A percentile compares a stretch with the other conserved stretches of the same genome.
phyloP scores from a whole-genome alignment of 2,797 vertebrate species.

The Linurgus olivaceus region DNA sequence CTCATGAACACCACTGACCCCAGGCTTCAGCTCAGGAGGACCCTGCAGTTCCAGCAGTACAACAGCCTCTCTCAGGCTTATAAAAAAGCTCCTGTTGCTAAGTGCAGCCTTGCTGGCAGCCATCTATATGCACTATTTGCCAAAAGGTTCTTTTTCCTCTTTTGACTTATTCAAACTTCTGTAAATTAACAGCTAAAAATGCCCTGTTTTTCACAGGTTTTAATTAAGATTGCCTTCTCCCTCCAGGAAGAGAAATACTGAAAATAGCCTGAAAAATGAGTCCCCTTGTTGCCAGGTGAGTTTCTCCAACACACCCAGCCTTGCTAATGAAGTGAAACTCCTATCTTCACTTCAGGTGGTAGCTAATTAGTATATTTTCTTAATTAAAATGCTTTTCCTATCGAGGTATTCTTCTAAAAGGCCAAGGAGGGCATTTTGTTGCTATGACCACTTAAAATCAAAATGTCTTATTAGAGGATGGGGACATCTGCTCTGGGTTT shows the following conservation, averaged over 20 bases:
- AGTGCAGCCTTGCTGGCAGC: constrained; percentile 24
- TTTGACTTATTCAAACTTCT: constrained; percentile 58
- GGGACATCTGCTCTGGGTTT: constrained; percentile 58
- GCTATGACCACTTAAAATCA: constrained; percentile 57
- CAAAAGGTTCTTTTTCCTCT: constrained; percentile 56
- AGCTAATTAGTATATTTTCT: constrained; percentile 64
- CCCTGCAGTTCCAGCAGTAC: not conserved
- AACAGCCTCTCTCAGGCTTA: not conserved
- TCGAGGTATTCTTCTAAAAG: constrained; percentile 37
- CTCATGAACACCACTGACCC: not conserved
- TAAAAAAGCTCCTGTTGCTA: constrained; percentile 43
- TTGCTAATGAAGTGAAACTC: constrained; percentile 61
- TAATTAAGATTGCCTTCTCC: constrained; percentile 65
- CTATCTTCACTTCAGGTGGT: constrained; percentile 56
- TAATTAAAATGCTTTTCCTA: constrained; percentile 63
- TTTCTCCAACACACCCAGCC: constrained; percentile 56
- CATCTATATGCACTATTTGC: not conserved
- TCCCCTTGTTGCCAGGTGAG: constrained; percentile 63
- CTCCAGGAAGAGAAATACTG: constrained; percentile 54
- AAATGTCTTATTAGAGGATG: constrained; percentile 47
- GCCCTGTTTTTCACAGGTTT: constrained; percentile 49
- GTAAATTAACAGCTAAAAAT: constrained; percentile 63
- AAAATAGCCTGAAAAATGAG: constrained; percentile 60
- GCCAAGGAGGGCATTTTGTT: constrained; percentile 58
- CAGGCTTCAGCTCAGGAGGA: not conserved